Percentiles rank a stretch among this genome's conserved stretches.
phyloP scores from a whole-genome alignment of 2,113 vertebrate species.

The Bos javanicus region DNA sequence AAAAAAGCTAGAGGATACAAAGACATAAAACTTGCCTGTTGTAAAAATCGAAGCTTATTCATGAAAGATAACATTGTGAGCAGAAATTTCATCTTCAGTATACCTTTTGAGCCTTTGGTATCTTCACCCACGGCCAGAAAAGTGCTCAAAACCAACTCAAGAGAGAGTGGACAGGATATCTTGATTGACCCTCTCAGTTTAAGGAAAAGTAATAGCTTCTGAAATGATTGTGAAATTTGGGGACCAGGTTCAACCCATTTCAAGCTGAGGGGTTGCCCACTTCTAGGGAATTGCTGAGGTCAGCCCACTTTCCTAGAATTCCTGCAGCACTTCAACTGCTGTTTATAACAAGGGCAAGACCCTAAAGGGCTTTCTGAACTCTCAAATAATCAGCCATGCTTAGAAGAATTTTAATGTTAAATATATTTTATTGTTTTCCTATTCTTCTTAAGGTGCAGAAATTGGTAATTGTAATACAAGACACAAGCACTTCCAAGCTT shows the following conservation, averaged over 20 bases:
- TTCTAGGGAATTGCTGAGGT: neutral
- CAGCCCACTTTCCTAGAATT: neutral
- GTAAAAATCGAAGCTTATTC: neutral
- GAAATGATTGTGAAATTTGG: neutral
- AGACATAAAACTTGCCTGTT: neutral
- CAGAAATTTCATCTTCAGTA: neutral
- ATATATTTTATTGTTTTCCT: neutral
- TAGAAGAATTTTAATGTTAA: conserved; percentile 20
- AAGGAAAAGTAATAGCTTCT: neutral
- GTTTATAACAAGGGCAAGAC: neutral
- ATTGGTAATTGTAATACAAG: neutral
- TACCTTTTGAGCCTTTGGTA: neutral
- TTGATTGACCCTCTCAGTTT: neutral
- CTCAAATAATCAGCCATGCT: neutral
- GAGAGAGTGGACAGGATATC: neutral
- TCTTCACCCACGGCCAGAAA: neutral
- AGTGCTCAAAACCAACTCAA: neutral
- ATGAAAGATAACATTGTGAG: neutral
- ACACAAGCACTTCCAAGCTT: neutral
- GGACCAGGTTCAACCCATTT: neutral
- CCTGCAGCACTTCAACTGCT: neutral
- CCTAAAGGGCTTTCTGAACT: neutral
- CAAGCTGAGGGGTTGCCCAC: neutral
- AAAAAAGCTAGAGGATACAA: neutral
- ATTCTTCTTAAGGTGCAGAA: neutral